Evolutionary conservation across 1,140 invertebrate genomes (phyloP).

Genomic region (Dreissena polymorpha): DNA sequence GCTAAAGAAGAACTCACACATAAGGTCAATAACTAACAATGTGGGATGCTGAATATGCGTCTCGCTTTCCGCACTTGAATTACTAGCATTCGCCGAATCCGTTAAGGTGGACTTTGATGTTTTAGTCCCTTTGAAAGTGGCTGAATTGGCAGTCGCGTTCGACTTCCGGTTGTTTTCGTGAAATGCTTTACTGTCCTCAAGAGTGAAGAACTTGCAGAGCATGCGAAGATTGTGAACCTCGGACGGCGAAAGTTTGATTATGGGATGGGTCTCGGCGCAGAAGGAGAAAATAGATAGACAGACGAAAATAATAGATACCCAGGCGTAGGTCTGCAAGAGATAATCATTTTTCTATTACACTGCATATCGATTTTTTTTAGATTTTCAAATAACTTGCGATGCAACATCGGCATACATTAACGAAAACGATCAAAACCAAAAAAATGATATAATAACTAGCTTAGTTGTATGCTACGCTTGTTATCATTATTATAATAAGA

Average conservation of each 20-base stretch:
- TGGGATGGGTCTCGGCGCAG: slow-evolving; percentile 74
- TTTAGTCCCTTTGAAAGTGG: background rate
- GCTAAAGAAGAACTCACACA: slow-evolving; percentile 74
- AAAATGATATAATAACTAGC: no score
- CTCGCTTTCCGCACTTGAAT: slow-evolving; percentile 3
- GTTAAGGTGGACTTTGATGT: background rate
- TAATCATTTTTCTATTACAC: background rate
- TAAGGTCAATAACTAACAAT: slow-evolving; percentile 72
- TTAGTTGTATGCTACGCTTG: no score
- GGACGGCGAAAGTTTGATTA: slow-evolving; percentile 64
- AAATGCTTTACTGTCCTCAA: slow-evolving; percentile 55
- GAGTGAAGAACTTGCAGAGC: slow-evolving; percentile 69
- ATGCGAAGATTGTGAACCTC: slow-evolving; percentile 58
- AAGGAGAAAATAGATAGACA: slow-evolving; percentile 77
- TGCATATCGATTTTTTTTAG: no score
- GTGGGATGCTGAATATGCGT: slow-evolving; percentile 67
- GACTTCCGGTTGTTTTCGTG: background rate
- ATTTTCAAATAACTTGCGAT: no score
- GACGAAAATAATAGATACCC: slow-evolving; percentile 76
- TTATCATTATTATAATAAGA: no score
- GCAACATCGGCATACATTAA: no score
- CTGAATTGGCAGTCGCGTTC: background rate
- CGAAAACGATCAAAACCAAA: no score
- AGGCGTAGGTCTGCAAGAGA: slow-evolving; percentile 73
- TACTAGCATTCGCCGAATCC: slow-evolving; percentile 11